Base-by-base conservation (phyloP, 2,797 vertebrate genomes). In the Macrochelys suwanniensis region DNA sequence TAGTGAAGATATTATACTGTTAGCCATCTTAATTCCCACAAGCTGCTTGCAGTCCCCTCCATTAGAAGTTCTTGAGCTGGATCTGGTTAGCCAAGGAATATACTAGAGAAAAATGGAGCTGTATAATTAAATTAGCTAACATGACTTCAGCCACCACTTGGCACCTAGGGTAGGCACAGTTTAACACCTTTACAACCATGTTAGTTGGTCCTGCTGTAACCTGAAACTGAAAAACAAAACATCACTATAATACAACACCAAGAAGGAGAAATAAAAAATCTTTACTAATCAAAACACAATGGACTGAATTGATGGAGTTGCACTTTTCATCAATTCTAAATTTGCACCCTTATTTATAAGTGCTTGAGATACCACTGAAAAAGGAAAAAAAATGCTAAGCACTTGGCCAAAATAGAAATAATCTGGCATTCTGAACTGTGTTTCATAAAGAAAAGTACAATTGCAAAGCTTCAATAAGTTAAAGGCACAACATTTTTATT, bases 381-480 rank as follows among this genome's bases (percentile, higher is more conserved):
- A 68, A 68, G 53, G 53, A 0, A 68, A 83, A 87, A 84, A 23
- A 21, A 5, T 11, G 77, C 26, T 2, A 80, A 42, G 56, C 71
- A 80, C 76, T 74, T 84, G 23, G 28, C 0, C 9, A 19, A 47
- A 57, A 37, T 8, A 11, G 0, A 61, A 85, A 37, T 0, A 19
- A 4, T 79, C 23, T 83, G 56, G 7, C 3, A 61, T 28, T 80
- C 76, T 71, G 11, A 78, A 82, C 71, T 56, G 50, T 9, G 71
- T 84, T 90, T 33, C 5, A 71, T 26, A 37, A 50, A 78, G 9
- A 89, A 82, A 68, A 90, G 89, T 10, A 15, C 91, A 86, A 4
- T 85, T 47, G 93, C 33, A 88, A 80, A 83, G 42, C 15, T 94
- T 92, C 71, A 90, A 85, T 88, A 92, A 71, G 45, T 85, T 94